A percentile compares a stretch with the other conserved stretches of the same genome.
Conservation (phyloP, 2,113 vertebrate genomes). For the Upupa epops region DNA sequence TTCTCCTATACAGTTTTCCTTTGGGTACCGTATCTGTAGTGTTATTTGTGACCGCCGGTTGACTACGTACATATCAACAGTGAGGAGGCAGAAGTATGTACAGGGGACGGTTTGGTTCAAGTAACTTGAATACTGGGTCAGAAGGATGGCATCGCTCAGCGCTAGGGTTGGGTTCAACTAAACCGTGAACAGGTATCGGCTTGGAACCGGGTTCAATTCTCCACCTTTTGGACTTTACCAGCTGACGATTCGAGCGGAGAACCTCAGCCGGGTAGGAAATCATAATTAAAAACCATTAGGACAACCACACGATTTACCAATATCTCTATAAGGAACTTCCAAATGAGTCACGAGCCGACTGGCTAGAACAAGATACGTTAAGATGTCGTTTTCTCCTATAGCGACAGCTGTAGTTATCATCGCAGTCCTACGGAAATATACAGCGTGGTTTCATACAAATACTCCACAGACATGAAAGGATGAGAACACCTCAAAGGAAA, state of each 20-base stretch:
- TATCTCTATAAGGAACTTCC: constrained; percentile 97
- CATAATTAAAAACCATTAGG: constrained; percentile 97
- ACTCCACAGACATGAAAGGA: constrained; percentile 85
- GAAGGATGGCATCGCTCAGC: constrained; percentile 90
- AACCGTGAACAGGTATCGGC: constrained; percentile 84
- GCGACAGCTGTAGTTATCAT: constrained; percentile 81
- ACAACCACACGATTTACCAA: constrained; percentile 96
- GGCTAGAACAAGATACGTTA: constrained; percentile 83
- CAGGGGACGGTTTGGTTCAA: constrained; percentile 88
- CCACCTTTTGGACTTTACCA: constrained; percentile 81
- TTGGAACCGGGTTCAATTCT: constrained; percentile 82
- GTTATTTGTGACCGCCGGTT: constrained; percentile 75
- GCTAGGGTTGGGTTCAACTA: constrained; percentile 86
- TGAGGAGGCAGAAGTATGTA: constrained; percentile 98
- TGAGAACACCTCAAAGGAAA: constrained; percentile 82
- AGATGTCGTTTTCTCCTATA: constrained; percentile 79
- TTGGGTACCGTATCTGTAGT: constrained; percentile 89
- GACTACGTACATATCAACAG: constrained; percentile 97
- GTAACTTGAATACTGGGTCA: constrained; percentile 94
- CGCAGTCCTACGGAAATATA: constrained; percentile 85
- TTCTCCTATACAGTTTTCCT: constrained; percentile 82
- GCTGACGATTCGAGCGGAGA: constrained; percentile 81
- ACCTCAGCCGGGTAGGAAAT: constrained; percentile 85
- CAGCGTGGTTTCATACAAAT: constrained; percentile 85
- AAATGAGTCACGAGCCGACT: constrained; percentile 93